A percentile compares a stretch with the other conserved stretches of the same genome.
These are phyloP conservation scores for Nestor notabilis DNA, from an alignment of 2,113 vertebrate genomes.

Conservation along the genomic window DNA sequence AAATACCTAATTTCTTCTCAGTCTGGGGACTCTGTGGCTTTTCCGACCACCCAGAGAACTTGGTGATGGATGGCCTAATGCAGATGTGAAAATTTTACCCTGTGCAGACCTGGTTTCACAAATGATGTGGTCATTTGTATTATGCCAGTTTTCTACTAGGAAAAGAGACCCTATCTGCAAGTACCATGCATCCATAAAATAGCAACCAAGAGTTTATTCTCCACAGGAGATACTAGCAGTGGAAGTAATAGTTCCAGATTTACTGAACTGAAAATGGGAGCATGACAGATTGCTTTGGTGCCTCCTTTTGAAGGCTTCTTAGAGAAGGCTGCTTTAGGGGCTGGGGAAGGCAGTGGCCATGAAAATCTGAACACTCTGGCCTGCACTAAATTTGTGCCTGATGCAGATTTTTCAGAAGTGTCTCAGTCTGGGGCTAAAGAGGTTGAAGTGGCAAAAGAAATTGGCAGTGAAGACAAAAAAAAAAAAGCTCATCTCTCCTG, in stretches of 20 bases:
- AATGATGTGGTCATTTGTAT: not conserved
- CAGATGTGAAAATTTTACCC: not conserved
- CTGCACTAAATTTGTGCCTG: not conserved
- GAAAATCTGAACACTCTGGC: not conserved
- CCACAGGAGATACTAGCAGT: not conserved
- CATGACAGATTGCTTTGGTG: not conserved
- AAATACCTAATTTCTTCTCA: not conserved
- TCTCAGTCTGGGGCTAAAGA: not conserved
- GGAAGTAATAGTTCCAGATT: not conserved
- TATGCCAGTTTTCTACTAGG: not conserved
- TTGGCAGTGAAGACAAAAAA: not conserved
- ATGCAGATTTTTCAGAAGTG: not conserved
- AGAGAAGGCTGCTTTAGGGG: not conserved
- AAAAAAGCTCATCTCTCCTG: not conserved
- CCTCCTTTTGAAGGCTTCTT: not conserved
- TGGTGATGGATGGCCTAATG: accelerated
- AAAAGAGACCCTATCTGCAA: accelerated
- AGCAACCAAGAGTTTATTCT: not conserved
- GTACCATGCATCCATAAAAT: not conserved
- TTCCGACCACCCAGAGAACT: not conserved
- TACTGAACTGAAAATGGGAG: not conserved
- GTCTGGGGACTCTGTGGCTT: not conserved
- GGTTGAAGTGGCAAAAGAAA: not conserved
- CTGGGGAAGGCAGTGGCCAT: not conserved
- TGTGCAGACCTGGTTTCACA: not conserved